Percentiles rank a stretch among this genome's conserved stretches.
Evolutionary conservation across 2,113 vertebrate species (phyloP).

Genomic region (Pithys albifrons): DNA sequence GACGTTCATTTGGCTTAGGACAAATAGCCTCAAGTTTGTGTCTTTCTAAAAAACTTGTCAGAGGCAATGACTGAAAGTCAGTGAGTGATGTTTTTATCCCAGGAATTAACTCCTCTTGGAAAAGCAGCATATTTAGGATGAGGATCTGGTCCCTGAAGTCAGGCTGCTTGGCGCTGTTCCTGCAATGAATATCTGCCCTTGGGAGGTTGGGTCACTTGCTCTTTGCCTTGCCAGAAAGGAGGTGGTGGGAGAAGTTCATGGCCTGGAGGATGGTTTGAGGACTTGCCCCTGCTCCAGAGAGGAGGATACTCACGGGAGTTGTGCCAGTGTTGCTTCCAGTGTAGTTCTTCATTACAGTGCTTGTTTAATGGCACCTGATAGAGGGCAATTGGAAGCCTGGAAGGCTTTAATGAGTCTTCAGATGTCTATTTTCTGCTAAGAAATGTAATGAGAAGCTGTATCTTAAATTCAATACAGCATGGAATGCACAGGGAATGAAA

Average conservation of each 20-base stretch:
- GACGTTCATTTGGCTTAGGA: not conserved
- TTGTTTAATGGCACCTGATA: not conserved
- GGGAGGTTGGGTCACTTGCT: rapidly evolving
- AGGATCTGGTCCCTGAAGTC: not conserved
- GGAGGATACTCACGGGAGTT: rapidly evolving
- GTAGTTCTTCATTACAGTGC: rapidly evolving
- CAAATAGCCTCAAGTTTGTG: not conserved
- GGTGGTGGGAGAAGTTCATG: rapidly evolving
- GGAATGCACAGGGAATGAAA: constrained; percentile 40
- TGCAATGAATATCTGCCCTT: rapidly evolving
- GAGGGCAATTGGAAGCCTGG: not conserved
- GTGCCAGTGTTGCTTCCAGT: rapidly evolving
- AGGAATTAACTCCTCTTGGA: not conserved
- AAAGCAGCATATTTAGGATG: not conserved
- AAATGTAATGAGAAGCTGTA: not conserved
- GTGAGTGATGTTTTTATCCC: not conserved
- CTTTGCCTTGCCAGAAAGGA: not conserved
- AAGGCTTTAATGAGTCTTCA: not conserved
- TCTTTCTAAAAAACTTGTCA: not conserved
- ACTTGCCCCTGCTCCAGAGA: not conserved
- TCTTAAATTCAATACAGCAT: constrained; percentile 12
- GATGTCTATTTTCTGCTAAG: constrained; percentile 37
- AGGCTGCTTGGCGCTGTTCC: not conserved
- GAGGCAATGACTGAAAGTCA: not conserved
- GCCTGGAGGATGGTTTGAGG: not conserved